Evolutionary conservation across 2,113 vertebrate species (phyloP).

Genomic region (Rhinoderma darwinii): DNA sequence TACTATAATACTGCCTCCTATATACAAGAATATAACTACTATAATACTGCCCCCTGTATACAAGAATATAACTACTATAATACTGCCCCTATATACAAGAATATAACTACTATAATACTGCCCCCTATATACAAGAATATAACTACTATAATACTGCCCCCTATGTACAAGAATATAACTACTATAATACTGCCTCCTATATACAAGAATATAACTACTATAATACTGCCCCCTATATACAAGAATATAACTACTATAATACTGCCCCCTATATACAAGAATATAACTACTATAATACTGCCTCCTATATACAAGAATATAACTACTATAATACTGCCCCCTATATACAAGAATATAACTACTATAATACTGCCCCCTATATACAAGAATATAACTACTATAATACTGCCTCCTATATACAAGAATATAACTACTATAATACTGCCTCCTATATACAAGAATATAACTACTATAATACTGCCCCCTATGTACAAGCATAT

Average conservation of each 20-base stretch:
- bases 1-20: neutral
- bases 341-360: neutral
- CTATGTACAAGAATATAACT: too few relatives aligned
- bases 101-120: slow-evolving; percentile 13
- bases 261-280: neutral
- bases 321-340: neutral
- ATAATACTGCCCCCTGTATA: neutral
- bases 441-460: neutral
- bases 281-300: slow-evolving; percentile 10
- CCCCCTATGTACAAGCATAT: neutral
- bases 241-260: neutral
- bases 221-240: too few relatives aligned
- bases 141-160: too few relatives aligned
- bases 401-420: neutral
- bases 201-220: too few relatives aligned
- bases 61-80: slow-evolving; percentile 3
- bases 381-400: slow-evolving; percentile 4
- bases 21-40: neutral
- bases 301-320: neutral
- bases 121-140: neutral
- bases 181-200: too few relatives aligned
- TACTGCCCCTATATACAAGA: neutral
- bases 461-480: neutral
- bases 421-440: slow-evolving; percentile 10
- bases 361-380: slow-evolving; percentile 7